phyloP scores from a whole-genome alignment of 1,140 invertebrate species.

The Teleopsis dalmanni region DNA sequence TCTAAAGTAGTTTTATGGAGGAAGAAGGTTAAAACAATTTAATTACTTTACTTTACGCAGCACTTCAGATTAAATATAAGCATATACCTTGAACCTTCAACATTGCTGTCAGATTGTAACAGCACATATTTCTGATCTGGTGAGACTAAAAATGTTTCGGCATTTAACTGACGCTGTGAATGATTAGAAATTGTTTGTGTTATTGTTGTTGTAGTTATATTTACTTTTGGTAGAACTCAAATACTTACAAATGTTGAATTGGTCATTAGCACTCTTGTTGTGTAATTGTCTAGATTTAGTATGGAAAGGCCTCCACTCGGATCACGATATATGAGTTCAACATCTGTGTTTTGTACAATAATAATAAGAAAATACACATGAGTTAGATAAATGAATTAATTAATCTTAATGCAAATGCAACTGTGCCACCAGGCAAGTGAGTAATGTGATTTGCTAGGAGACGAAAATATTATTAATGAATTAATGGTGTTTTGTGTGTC shows the following conservation, averaged over 20 bases:
- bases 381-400: no score
- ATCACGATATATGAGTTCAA: conserved; percentile 62
- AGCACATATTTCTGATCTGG: conserved; percentile 68
- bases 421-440: no score
- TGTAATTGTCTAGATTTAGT: conserved; percentile 63
- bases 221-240: not conserved
- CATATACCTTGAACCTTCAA: conserved; percentile 45
- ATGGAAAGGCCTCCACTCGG: conserved; percentile 62
- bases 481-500: no score
- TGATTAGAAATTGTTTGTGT: not conserved
- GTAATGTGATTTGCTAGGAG: no score
- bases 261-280: conserved; percentile 61
- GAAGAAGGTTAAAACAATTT: no score
- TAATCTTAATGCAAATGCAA: no score
- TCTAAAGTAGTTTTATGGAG: conserved; percentile 25
- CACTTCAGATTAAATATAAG: not conserved
- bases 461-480: no score
- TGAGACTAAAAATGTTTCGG: conserved; percentile 65
- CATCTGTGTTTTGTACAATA: conserved; percentile 41
- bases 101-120: conserved; percentile 57
- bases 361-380: no score
- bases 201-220: not conserved
- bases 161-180: conserved; percentile 63
- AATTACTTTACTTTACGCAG: not conserved
- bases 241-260: conserved; percentile 72